Base-by-base conservation (phyloP, 2,797 vertebrate species). In the Melanotaenia trifasciata region DNA sequence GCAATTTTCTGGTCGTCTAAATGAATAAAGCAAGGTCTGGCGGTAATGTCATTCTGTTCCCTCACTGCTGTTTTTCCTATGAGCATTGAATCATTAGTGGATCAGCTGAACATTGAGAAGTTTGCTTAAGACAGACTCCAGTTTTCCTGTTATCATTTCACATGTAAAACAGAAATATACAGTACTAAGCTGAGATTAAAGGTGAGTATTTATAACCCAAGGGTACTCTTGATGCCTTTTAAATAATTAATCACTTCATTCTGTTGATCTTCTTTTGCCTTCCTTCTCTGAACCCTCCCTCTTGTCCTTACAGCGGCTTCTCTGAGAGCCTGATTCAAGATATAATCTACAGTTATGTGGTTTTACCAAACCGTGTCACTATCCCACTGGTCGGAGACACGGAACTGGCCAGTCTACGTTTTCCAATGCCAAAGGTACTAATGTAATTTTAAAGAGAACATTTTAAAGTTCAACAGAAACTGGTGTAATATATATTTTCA, bases 311-410 rank as follows among this genome's bases (percentile, higher is more conserved):
- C 93, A 99, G 98, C 45, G 96, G 95, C 51, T 93, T 99, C 89
- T 98, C 97, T 9, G 96, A 99, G 80, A 96, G 95, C 59, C 95
- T 99, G 82, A 98, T 99, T 83, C 72, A 96, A 93, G 98, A 99
- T 84, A 95, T 98, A 58, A 99, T 99, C 92, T 96, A 95, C 84
- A 97, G 95, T 91, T 96, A 99, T 81, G 81, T 99, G 94, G 98
- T 99, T 76, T 95, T 99, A 83, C 98, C 98, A 68, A 99, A 99
- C 45, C 94, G 97, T 40, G 95, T 99, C 90, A 99, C 97, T 11
- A 93, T 99, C 58, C 98, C 98, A 32, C 95, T 99, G 75, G 96
- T 99, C 58, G 96, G 96, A 14, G 96, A 98, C 26, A 84, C 97
- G 79, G 95, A 99, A 64, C 94, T 99, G 50, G 95, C 96, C 60